Base-by-base conservation (phyloP, 37 sponge, comb jelly and placozoan species). In the Cliona cf. orientalis region DNA sequence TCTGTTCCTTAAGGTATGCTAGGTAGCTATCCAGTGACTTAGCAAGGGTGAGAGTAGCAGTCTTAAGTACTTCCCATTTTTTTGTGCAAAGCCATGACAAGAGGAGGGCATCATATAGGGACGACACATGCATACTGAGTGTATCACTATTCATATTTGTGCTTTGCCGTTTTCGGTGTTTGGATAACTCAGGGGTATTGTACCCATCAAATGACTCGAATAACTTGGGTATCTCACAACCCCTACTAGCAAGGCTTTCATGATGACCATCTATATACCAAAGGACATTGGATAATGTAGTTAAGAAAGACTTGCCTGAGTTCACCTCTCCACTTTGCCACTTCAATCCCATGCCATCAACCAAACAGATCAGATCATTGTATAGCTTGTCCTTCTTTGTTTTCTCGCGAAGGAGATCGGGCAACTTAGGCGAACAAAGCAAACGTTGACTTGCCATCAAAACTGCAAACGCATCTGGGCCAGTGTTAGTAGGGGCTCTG, bases 261-360 rank as follows among this genome's bases (percentile, higher is more conserved):
- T 61, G 63, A 28, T n/a, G n/a, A n/a, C n/a, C n/a, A n/a, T n/a
- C n/a, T n/a, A n/a, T 61, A 61, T 26, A 61, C 63, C 63, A 61
- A 14, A 61, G 29, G 25, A 61, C 63, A 61, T 61, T 49, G 9
- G 53, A 19, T 9, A 49, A 14, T 49, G 53, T 49, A 49, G 53
- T 19, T 9, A 49, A 14, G 14, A 49, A 49, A 19, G 53, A 49
- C 53, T 14, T 49, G 9, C 53, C 53, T 9, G 53, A 49, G 53
- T 49, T 49, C 9, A 49, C 14, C 53, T 49, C 53, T 9, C 53
- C 14, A 49, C 14, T 49, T 19, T 9, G 14, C 53, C 53, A 49
- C 53, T 49, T 49, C 14, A 49, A 49, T 14, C 53, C 9, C 53
- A 49, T 49, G 14, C 53, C 14, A 49, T 49, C 53, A 49, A 49